These are phyloP conservation scores for Rhinolophus ferrumequinum DNA, from an alignment of 2,113 vertebrate species.

Conservation along the genomic window DNA sequence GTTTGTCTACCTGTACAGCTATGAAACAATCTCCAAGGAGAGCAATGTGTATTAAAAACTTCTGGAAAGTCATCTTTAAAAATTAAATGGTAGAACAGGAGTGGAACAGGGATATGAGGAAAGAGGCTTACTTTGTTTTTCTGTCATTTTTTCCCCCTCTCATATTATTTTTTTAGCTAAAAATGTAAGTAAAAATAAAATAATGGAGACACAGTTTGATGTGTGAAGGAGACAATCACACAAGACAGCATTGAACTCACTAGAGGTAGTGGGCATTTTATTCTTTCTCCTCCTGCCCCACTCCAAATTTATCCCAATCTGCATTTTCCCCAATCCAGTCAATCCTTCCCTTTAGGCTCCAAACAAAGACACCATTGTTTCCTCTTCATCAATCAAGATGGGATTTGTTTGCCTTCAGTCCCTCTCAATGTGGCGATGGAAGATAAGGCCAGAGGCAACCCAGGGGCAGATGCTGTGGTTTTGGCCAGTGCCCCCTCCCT, in stretches of 20 bases:
- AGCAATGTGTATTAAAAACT: background rate
- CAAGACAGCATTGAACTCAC: background rate
- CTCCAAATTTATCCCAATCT: conserved; percentile 6
- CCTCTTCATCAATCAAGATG: conserved; percentile 56
- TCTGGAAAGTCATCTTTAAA: background rate
- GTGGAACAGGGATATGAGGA: background rate
- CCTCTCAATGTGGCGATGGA: conserved; percentile 2
- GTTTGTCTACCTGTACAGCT: background rate
- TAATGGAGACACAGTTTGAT: background rate
- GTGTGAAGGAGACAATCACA: background rate
- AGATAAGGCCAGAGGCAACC: conserved; percentile 49
- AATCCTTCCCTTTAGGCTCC: background rate
- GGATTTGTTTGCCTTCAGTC: conserved; percentile 66
- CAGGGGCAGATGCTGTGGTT: background rate
- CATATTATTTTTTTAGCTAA: background rate
- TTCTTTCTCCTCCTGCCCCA: background rate
- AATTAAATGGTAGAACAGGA: background rate
- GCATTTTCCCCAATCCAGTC: conserved; percentile 41
- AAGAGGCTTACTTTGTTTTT: background rate
- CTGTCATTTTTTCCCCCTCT: background rate
- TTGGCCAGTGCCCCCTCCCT: background rate
- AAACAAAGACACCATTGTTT: conserved; percentile 70
- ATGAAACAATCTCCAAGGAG: background rate
- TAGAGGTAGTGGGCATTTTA: no score
- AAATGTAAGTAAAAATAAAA: background rate